phyloP scores from a whole-genome alignment of 2,888 invertebrate species.

The Eilema sororculum region DNA sequence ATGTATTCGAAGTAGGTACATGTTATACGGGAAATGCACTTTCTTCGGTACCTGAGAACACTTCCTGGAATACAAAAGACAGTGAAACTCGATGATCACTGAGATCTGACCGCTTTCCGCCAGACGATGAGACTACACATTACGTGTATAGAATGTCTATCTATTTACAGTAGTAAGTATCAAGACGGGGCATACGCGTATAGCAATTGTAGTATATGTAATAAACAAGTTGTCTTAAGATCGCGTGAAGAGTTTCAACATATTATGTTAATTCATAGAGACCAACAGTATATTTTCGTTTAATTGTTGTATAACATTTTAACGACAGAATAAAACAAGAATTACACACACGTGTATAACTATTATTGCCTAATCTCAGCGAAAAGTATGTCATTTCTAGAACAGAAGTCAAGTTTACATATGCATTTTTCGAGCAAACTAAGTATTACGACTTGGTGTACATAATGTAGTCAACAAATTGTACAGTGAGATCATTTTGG shows the following conservation, averaged over 20 bases:
- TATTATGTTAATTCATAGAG: not conserved
- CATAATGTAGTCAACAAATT: slow-evolving; percentile 9
- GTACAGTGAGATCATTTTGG: slow-evolving; percentile 29
- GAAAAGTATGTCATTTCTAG: not conserved
- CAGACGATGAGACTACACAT: slow-evolving; percentile 48
- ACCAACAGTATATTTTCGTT: not conserved
- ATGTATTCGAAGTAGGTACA: slow-evolving; percentile 32
- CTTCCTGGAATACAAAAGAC: slow-evolving; percentile 75
- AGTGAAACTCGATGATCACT: slow-evolving; percentile 70
- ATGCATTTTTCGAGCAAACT: not conserved
- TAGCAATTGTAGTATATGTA: slow-evolving; percentile 1
- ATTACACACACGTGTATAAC: not conserved
- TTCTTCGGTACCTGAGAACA: slow-evolving; percentile 55
- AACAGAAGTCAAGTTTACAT: not conserved
- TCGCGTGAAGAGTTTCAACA: slow-evolving; percentile 3
- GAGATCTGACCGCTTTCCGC: slow-evolving; percentile 66
- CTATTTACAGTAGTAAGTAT: slow-evolving; percentile 19
- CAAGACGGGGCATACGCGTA: not conserved
- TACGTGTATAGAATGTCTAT: slow-evolving; percentile 53
- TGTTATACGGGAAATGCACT: slow-evolving; percentile 65
- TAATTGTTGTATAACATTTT: slow-evolving; percentile 3
- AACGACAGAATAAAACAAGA: not conserved
- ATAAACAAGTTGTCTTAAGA: not conserved
- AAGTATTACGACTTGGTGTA: not conserved
- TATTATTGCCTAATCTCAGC: not conserved